Evolutionary conservation across 2,888 invertebrate species (phyloP).

Genomic region (Plagodis dolabraria): DNA sequence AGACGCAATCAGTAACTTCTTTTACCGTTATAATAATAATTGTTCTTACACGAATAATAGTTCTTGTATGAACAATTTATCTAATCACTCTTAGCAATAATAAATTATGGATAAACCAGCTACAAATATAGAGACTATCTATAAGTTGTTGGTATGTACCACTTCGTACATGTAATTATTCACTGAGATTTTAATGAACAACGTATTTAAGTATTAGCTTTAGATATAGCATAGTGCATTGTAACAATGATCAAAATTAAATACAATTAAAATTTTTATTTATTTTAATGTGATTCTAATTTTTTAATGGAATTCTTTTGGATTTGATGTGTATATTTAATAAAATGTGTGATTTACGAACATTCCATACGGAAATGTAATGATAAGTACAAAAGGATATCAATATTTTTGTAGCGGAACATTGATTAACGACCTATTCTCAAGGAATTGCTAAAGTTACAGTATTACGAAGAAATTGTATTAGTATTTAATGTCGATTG

Average conservation of each 20-base stretch:
- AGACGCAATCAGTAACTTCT: constrained; percentile 3
- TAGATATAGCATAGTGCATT: constrained; percentile 49
- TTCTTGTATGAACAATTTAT: constrained; percentile 31
- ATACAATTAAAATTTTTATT: constrained; percentile 64
- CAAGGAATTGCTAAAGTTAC: constrained; percentile 72
- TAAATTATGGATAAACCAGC: constrained; percentile 17
- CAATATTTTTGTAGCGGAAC: constrained; percentile 79
- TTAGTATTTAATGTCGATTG: constrained; percentile 60
- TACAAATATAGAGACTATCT: constrained; percentile 23
- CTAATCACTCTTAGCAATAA: constrained; percentile 19
- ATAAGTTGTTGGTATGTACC: constrained; percentile 46
- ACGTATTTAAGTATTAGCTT: constrained; percentile 64
- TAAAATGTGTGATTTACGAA: constrained; percentile 75
- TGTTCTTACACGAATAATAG: not conserved
- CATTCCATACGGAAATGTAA: constrained; percentile 81
- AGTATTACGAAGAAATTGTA: constrained; percentile 69
- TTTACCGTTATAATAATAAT: not conserved
- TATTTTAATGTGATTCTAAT: constrained; percentile 65
- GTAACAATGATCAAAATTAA: constrained; percentile 53
- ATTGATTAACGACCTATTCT: constrained; percentile 61
- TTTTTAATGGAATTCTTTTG: constrained; percentile 55
- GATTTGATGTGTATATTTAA: constrained; percentile 68
- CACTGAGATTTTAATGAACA: constrained; percentile 65
- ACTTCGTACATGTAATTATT: constrained; percentile 51
- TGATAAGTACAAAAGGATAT: constrained; percentile 81